Conservation (phyloP, 2,888 invertebrate species). For the Syrphus vitripennis region DNA sequence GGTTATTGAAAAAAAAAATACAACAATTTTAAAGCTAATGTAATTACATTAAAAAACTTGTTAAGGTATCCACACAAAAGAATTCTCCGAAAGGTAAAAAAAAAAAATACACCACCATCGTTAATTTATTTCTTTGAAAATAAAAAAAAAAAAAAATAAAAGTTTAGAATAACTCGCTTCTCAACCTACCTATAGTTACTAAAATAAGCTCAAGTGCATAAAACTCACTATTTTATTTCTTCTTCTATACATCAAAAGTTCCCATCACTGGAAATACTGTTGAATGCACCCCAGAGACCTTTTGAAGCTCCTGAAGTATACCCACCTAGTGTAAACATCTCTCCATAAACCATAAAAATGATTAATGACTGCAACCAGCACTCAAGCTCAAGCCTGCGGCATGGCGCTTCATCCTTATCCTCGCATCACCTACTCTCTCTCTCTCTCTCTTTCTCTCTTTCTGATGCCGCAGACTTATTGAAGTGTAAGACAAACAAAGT, state of each 20-base stretch:
- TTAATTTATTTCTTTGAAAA: not conserved
- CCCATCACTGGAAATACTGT: not conserved
- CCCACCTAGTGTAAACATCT: not conserved
- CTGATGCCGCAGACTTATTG: conserved; percentile 43
- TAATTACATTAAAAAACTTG: too few species aligned
- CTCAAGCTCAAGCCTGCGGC: conserved; percentile 6
- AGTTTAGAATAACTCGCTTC: not conserved
- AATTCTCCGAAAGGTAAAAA: not conserved
- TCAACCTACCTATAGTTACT: not conserved
- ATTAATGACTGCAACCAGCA: conserved; percentile 37
- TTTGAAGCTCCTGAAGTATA: not conserved
- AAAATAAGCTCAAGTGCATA: not conserved
- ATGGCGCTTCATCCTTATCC: not conserved
- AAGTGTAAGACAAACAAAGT: conserved; percentile 56
- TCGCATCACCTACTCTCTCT: not conserved
- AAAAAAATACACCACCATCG: not conserved
- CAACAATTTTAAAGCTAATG: too few species aligned
- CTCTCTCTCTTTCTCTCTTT: too few species aligned
- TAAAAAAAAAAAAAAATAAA: not conserved
- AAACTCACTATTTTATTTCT: not conserved
- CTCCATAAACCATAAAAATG: conserved; percentile 51
- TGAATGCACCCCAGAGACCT: conserved; percentile 3
- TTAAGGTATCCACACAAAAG: too few species aligned
- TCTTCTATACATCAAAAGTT: not conserved
- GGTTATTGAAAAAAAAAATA: too few species aligned